Evolutionary conservation across 2,888 invertebrate species (phyloP).

Genomic region (Lasioglossum zephyrum): DNA sequence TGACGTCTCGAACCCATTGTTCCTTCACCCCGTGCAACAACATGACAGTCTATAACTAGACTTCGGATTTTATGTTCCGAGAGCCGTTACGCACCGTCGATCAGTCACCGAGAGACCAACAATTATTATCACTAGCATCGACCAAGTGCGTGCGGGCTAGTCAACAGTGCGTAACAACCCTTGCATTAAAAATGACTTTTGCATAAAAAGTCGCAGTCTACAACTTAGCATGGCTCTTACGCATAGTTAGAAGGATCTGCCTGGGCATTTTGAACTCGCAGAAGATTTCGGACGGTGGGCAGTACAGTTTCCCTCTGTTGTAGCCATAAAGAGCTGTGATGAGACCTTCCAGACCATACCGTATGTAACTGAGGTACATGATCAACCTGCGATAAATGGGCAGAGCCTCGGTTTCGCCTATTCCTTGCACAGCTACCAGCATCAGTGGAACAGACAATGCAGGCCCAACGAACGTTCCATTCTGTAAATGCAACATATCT

Average conservation of each 20-base stretch:
- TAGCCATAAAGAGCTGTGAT: conserved; percentile 92
- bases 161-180: background rate
- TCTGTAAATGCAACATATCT: conserved; percentile 85
- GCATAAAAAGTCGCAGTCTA: too few species aligned
- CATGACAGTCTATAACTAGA: background rate
- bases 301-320: conserved; percentile 90
- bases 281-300: conserved; percentile 89
- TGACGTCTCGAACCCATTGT: background rate
- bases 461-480: conserved; percentile 95
- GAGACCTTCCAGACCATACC: conserved; percentile 93
- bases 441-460: conserved; percentile 94
- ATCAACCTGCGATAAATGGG: conserved; percentile 91
- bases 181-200: background rate
- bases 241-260: conserved; percentile 91
- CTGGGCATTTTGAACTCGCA: conserved; percentile 91
- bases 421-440: conserved; percentile 93
- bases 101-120: background rate
- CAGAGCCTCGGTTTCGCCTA: conserved; percentile 90
- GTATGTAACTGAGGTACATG: conserved; percentile 93
- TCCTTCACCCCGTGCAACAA: background rate
- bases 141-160: too few species aligned
- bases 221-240: conserved; percentile 78
- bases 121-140: background rate
- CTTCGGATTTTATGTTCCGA: background rate
- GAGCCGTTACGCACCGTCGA: background rate